phyloP scores from a whole-genome alignment of 2,797 vertebrate species.

The Mormyrus hasselquistii region DNA sequence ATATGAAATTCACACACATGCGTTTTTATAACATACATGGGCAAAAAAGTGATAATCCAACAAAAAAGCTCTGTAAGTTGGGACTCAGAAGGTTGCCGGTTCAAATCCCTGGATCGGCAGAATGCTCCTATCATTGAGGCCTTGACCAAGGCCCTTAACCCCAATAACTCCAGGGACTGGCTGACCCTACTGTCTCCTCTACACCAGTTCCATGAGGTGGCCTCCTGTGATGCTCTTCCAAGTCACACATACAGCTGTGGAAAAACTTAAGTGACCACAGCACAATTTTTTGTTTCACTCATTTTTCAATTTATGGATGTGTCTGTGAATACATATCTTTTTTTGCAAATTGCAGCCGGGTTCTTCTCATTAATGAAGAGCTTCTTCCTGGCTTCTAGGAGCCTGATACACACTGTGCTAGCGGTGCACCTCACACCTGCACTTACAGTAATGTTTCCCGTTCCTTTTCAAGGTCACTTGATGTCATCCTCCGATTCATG shows the following conservation, averaged over 20 bases:
- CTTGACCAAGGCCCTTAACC: background rate
- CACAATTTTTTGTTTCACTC: background rate
- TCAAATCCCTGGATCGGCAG: background rate
- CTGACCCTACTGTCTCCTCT: no score
- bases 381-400: background rate
- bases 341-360: background rate
- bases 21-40: background rate
- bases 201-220: background rate
- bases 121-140: background rate
- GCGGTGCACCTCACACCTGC: background rate
- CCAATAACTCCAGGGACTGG: background rate
- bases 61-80: background rate
- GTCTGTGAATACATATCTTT: background rate
- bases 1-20: background rate
- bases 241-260: background rate
- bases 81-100: background rate
- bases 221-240: background rate
- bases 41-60: background rate
- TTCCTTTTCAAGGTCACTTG: background rate
- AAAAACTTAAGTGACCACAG: background rate
- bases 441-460: background rate
- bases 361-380: background rate
- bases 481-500: background rate
- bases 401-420: background rate
- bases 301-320: background rate